Conservation (phyloP, 2,797 vertebrate species). For the Megaceryle alcyon region DNA sequence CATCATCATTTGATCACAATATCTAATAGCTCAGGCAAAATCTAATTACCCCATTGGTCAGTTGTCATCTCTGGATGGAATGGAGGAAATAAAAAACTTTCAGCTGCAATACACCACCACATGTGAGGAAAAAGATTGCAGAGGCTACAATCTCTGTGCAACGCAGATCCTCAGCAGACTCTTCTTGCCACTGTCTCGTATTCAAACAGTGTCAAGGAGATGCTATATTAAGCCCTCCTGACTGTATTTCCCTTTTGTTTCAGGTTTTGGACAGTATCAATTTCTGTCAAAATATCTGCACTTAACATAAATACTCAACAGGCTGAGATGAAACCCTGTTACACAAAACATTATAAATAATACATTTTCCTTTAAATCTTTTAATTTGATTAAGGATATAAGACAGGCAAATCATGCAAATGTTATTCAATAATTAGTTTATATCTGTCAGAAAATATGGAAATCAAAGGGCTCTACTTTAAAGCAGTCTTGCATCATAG, state of each 20-base stretch:
- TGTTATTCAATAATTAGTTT: constrained; percentile 47
- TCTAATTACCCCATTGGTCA: background rate
- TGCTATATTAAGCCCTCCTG: background rate
- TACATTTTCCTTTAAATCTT: constrained; percentile 34
- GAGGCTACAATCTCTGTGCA: background rate
- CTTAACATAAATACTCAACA: constrained; percentile 7
- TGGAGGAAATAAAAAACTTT: background rate
- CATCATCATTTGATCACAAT: background rate
- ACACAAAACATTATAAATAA: constrained; percentile 58
- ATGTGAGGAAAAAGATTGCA: background rate
- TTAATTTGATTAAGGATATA: constrained; percentile 57
- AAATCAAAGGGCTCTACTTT: constrained; percentile 59
- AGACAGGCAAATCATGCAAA: constrained; percentile 50
- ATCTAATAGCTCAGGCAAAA: background rate
- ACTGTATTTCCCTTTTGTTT: background rate
- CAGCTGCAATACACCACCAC: background rate
- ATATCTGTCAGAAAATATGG: constrained; percentile 38
- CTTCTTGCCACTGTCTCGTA: background rate
- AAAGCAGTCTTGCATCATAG: constrained; percentile 37
- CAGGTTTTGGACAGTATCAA: background rate
- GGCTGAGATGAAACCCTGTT: background rate
- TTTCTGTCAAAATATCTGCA: background rate
- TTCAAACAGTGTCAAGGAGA: background rate
- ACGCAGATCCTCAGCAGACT: background rate
- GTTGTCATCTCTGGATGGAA: background rate